Conservation (phyloP, 1,140 invertebrate genomes). For the Ceratosolen solmsi region DNA sequence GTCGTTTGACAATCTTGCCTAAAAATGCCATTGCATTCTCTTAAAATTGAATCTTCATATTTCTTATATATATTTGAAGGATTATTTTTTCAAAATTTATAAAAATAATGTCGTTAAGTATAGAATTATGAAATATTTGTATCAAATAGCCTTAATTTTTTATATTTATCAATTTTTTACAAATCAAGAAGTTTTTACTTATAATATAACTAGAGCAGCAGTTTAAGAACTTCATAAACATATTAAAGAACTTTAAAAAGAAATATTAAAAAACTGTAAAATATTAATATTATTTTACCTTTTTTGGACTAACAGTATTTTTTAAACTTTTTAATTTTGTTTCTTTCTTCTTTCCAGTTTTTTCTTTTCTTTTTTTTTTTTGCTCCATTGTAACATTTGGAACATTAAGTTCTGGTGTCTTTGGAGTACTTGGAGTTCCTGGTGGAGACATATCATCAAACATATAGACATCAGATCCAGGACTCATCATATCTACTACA, state of each 20-base stretch:
- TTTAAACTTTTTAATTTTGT: constrained; percentile 72
- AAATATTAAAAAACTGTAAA: too few relatives aligned
- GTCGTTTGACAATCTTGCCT: constrained; percentile 63
- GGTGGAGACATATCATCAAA: constrained; percentile 76
- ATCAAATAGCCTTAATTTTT: too few relatives aligned
- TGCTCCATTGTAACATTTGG: constrained; percentile 53
- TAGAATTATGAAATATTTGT: too few relatives aligned
- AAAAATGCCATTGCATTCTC: constrained; percentile 42
- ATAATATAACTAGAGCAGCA: too few relatives aligned
- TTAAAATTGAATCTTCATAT: too few relatives aligned
- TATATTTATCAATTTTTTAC: background rate
- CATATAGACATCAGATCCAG: constrained; percentile 63
- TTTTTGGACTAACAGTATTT: constrained; percentile 62
- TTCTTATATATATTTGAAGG: too few relatives aligned
- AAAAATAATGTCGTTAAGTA: too few relatives aligned
- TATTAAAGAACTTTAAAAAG: too few relatives aligned
- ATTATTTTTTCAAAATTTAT: too few relatives aligned
- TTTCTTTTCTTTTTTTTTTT: constrained; percentile 77
- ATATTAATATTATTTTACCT: constrained; percentile 57
- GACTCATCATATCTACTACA: constrained; percentile 60
- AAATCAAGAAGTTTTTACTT: background rate
- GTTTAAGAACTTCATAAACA: too few relatives aligned
- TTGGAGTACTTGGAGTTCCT: constrained; percentile 74
- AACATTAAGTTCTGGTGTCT: constrained; percentile 74
- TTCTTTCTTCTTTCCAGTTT: constrained; percentile 79